Percentiles rank a stretch among this genome's conserved stretches.
phyloP scores from a whole-genome alignment of 92 coral and sea anemone genomes.

The Porites rus region DNA sequence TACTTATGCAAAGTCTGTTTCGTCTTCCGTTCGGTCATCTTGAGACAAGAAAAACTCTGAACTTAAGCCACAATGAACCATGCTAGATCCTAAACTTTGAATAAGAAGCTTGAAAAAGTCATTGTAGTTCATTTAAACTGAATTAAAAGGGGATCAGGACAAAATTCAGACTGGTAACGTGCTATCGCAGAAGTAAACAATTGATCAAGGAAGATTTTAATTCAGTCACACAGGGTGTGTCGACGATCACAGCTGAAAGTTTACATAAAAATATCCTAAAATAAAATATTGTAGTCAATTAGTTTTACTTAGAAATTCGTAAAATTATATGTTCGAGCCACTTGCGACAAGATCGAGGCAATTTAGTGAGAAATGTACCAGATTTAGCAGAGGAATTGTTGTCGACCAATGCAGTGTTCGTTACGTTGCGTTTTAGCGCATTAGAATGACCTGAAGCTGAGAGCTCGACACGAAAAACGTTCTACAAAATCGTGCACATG shows the following conservation, averaged over 20 bases:
- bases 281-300: background rate
- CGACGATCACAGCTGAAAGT: conserved; percentile 26
- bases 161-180: conserved; percentile 12
- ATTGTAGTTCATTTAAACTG: background rate
- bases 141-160: background rate
- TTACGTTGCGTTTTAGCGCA: conserved; percentile 11
- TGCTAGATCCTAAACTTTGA: background rate
- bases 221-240: conserved; percentile 51
- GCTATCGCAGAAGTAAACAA: conserved; percentile 22
- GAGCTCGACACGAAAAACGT: conserved; percentile 5
- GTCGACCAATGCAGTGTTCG: conserved; percentile 6
- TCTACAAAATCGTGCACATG: conserved; percentile 12
- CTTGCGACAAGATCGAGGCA: background rate
- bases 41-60: conserved; percentile 6
- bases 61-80: background rate
- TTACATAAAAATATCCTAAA: background rate
- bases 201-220: conserved; percentile 8
- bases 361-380: background rate
- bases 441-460: conserved; percentile 22
- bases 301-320: background rate
- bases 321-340: background rate
- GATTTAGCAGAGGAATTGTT: background rate
- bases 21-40: background rate
- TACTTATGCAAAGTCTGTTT: conserved; percentile 45
- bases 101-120: too few relatives aligned